These are phyloP conservation scores for Enhydra lutris DNA, from an alignment of 2,113 vertebrate species.

Conservation along the genomic window DNA sequence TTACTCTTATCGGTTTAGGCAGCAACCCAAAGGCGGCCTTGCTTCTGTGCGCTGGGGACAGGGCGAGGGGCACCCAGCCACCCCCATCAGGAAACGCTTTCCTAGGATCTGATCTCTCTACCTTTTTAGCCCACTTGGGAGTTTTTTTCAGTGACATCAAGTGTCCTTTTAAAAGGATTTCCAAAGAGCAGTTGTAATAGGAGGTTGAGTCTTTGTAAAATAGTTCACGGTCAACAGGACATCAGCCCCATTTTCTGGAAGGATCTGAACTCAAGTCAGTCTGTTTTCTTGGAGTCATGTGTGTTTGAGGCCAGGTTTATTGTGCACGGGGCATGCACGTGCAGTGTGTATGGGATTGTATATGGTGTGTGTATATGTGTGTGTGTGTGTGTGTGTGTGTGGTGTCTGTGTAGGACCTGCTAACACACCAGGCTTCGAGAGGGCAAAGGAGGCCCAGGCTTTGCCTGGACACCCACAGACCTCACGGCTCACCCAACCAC, in stretches of 20 bases:
- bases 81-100: neutral
- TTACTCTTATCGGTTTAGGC: neutral
- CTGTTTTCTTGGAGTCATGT: neutral
- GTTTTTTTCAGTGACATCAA: neutral
- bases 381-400: no score
- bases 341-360: no score
- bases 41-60: neutral
- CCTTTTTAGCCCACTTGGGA: neutral
- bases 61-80: neutral
- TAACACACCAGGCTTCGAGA: neutral
- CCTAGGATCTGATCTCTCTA: neutral
- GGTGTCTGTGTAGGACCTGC: accelerated
- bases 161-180: neutral
- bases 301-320: neutral
- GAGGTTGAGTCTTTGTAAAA: neutral
- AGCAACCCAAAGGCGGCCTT: neutral
- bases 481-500: neutral
- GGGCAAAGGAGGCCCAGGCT: neutral
- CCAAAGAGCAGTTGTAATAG: neutral
- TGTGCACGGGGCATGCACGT: neutral
- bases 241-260: neutral
- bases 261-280: neutral
- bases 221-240: neutral
- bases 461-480: no score
- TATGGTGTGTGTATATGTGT: neutral